phyloP scores from a whole-genome alignment of 2,797 vertebrate species.

The Silurus lanzhouensis region DNA sequence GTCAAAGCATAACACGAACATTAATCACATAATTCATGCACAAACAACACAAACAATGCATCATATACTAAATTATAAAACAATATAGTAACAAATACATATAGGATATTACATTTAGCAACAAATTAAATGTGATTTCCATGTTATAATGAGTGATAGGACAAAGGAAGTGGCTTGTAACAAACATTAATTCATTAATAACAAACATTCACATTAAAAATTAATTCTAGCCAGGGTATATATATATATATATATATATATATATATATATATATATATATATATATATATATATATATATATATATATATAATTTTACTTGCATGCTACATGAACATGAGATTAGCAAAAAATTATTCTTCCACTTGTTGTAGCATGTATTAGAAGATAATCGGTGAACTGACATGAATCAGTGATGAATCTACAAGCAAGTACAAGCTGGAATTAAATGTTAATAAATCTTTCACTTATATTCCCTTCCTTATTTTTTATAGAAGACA shows the following conservation, averaged over 20 bases:
- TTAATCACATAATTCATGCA: background rate
- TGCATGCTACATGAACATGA: background rate
- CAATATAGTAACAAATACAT: background rate
- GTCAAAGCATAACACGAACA: background rate
- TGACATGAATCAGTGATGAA: constrained; percentile 20
- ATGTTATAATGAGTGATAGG: background rate
- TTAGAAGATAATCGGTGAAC: constrained; percentile 45
- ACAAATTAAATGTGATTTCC: background rate
- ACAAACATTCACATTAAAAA: background rate
- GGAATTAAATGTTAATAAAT: background rate
- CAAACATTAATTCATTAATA: background rate
- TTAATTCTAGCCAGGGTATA: too few species aligned
- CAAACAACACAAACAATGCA: too few species aligned
- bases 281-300: too few species aligned
- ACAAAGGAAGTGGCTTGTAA: background rate
- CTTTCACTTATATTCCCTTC: background rate
- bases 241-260: too few species aligned
- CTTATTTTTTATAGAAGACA: background rate
- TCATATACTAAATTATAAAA: background rate
- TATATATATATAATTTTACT: background rate
- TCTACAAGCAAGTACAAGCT: constrained; percentile 26
- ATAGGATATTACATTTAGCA: background rate
- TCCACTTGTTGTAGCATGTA: constrained; percentile 55
- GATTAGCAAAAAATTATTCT: constrained; percentile 21
- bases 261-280: too few species aligned